A percentile compares a stretch with the other conserved stretches of the same genome.
Evolutionary conservation across 1,140 invertebrate genomes (phyloP).

Genomic region (Anthonomus grandis): DNA sequence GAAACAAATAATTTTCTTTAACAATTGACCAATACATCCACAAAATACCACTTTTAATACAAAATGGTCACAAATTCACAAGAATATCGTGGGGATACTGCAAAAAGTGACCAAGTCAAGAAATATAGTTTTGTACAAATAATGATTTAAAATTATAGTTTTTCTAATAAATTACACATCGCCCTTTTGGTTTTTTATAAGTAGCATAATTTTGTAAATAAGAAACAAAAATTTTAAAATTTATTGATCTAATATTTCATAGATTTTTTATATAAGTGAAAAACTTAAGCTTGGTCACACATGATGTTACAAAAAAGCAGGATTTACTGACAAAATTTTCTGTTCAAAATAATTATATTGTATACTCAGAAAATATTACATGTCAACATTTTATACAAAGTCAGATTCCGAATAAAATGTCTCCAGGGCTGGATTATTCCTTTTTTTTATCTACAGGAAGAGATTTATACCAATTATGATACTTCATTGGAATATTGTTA

Average conservation of each 20-base stretch:
- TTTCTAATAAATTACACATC: too few relatives aligned
- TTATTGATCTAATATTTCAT: too few relatives aligned
- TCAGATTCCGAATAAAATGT: neutral
- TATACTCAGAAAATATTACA: neutral
- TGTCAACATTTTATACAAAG: neutral
- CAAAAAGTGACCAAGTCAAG: neutral
- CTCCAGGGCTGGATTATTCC: neutral
- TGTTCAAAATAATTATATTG: neutral
- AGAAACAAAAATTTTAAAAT: too few relatives aligned
- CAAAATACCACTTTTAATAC: too few relatives aligned
- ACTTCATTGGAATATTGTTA: slow-evolving; percentile 1
- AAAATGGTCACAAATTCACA: too few relatives aligned
- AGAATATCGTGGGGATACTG: neutral
- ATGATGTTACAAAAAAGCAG: too few relatives aligned
- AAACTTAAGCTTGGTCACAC: too few relatives aligned
- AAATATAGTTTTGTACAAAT: neutral
- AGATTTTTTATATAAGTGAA: too few relatives aligned
- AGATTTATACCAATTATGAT: neutral
- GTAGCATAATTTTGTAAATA: too few relatives aligned
- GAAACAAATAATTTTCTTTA: too few relatives aligned
- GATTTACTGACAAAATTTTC: neutral
- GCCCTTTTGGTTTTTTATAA: too few relatives aligned
- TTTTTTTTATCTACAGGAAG: neutral
- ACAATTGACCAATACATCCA: too few relatives aligned
- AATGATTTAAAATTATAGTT: neutral